A percentile compares a stretch with the other conserved stretches of the same genome.
Conservation (phyloP, 2,113 vertebrate genomes). For the Silurus glanis region DNA sequence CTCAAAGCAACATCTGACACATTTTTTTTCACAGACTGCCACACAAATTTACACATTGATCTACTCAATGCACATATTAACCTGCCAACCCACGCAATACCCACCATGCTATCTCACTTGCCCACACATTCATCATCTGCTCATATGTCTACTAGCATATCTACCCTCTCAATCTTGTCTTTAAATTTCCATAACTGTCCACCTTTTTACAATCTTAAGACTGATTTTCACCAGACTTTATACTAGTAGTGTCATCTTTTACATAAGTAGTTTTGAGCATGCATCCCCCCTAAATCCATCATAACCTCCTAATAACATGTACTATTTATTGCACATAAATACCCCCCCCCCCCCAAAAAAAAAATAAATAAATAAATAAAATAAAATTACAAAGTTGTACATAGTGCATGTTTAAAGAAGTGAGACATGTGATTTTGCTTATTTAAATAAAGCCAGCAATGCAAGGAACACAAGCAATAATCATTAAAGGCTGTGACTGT, state of each 20-base stretch:
- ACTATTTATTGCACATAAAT: neutral
- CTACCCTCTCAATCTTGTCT: neutral
- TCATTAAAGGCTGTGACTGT: neutral
- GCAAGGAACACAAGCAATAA: neutral
- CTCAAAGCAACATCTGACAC: neutral
- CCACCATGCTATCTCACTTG: neutral
- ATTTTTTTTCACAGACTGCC: neutral
- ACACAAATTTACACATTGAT: neutral
- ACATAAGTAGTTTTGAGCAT: neutral
- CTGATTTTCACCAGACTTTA: too few species aligned
- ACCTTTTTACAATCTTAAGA: neutral
- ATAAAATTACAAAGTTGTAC: neutral
- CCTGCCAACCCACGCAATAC: neutral
- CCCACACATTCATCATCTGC: neutral
- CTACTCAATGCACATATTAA: neutral
- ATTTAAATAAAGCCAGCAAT: neutral
- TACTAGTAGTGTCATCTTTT: neutral
- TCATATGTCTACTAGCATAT: neutral
- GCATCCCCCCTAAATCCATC: neutral
- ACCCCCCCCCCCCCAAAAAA: too few species aligned
- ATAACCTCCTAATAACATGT: neutral
- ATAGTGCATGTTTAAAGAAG: neutral
- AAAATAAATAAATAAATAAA: too few species aligned
- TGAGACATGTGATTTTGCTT: neutral
- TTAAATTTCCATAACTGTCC: neutral